Base-by-base conservation (phyloP, 1,140 invertebrate species). In the Drosophila orosa region DNA sequence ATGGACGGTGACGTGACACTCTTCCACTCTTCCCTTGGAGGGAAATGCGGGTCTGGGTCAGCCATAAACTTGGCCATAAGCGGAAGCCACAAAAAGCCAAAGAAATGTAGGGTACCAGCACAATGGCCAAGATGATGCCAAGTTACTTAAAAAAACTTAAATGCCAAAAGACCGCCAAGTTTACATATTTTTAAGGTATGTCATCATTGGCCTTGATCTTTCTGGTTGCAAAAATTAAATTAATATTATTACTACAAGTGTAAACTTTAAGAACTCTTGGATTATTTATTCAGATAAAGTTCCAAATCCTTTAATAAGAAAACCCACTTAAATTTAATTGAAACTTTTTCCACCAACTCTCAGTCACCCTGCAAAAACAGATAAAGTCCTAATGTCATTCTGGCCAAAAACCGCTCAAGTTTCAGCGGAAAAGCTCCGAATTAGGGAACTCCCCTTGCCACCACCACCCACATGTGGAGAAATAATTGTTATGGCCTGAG, bases 401-500 rank as follows among this genome's bases (percentile, higher is more conserved):
- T 3, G 65, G 60, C 65, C 44, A 8, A 68, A 65, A 68, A 68
- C 65, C 65, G 65, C 65, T 68, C 33, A 66, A 52, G 65, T 52
- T 39, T 35, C 60, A 39, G 60, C 65, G 25, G 60, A 52, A 68
- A 68, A 68, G 15, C 50, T 5, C 44, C 1, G 19, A 22, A 5
- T 52, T 40, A 19, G 27, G 12, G n/a, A 22, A 9, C 29, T 67
- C 56, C 50, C 33, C 40, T n/a, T n/a, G n/a, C n/a, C 6, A 8
- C 7, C 71, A 68, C 54, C 37, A 37, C 72, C 40, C 65, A 58
- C 65, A 74, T 86, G 79, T 47, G 74, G 55, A 82, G 44, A 78
- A 86, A 89, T 86, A 87, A 86, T 86, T 86, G 84, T 83, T 78
- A 86, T 87, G 72, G 80, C 75, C 72, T 47, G 29, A 25, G 33